A percentile compares a stretch with the other conserved stretches of the same genome.
These are phyloP conservation scores for Pocillopora verrucosa DNA, from an alignment of 64 coral and sea anemone species.

Conservation along the genomic window DNA sequence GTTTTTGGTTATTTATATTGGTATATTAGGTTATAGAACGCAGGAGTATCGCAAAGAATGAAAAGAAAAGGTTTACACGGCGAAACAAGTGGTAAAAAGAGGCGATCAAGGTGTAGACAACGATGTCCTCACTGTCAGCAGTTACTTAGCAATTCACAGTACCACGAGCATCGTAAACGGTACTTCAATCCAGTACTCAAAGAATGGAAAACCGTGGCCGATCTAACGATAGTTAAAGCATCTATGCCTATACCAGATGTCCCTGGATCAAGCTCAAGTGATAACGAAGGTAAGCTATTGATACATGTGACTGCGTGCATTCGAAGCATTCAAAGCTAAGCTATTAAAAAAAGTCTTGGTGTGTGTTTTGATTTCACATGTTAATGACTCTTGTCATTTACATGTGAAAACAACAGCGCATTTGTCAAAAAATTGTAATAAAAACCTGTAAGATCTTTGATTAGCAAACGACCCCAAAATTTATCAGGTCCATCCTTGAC, in stretches of 20 bases:
- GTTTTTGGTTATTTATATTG: no score
- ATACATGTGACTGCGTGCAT: no score
- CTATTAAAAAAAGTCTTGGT: no score
- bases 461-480: no score
- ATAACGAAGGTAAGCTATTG: conserved; percentile 31
- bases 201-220: conserved; percentile 43
- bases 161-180: conserved; percentile 32
- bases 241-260: conserved; percentile 23
- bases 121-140: conserved; percentile 39
- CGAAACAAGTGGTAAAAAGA: neutral
- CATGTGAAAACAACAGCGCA: no score
- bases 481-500: no score
- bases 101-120: neutral
- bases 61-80: neutral
- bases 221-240: conserved; percentile 19
- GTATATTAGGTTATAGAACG: neutral
- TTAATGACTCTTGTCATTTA: no score
- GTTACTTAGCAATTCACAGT: conserved; percentile 30
- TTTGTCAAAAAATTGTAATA: no score
- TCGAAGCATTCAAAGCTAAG: no score
- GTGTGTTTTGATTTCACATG: no score
- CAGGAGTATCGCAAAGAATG: neutral
- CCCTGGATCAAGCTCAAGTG: conserved; percentile 41
- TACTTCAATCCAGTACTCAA: conserved; percentile 41
- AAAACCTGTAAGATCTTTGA: no score